Conservation (phyloP, 2,888 invertebrate species). For the Agrilus mali region DNA sequence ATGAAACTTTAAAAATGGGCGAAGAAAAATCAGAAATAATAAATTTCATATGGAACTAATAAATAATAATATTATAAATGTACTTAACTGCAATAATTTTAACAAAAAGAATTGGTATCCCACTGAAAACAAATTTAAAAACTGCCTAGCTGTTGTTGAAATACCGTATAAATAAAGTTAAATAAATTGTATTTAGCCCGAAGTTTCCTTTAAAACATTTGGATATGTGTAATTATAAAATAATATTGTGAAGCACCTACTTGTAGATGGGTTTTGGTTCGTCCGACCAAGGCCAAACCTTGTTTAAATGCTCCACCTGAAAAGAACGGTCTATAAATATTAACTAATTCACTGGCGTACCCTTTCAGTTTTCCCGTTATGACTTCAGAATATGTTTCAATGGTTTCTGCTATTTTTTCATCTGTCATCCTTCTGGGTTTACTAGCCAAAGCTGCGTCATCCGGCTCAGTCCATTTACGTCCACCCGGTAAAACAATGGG, state of each 20-base stretch:
- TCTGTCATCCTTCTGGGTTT: conserved; percentile 56
- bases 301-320: conserved; percentile 55
- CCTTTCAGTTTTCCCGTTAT: conserved; percentile 74
- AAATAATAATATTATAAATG: no score
- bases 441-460: conserved; percentile 46
- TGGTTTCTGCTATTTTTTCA: conserved; percentile 73
- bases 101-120: no score
- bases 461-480: conserved; percentile 65
- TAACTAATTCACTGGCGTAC: conserved; percentile 39
- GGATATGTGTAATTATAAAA: no score
- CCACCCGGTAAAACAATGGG: conserved; percentile 68
- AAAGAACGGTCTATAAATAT: conserved; percentile 25
- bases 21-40: no score
- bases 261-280: conserved; percentile 41
- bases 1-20: no score
- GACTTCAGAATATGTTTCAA: conserved; percentile 75
- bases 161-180: no score
- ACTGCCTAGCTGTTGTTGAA: conserved; percentile 1
- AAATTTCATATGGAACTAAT: no score
- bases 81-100: no score
- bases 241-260: conserved; percentile 29
- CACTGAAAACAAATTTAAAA: conserved; percentile 1
- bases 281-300: conserved; percentile 48
- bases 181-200: conserved; percentile 4
- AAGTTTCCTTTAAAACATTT: no score